phyloP scores from a whole-genome alignment of 2,888 invertebrate species.

The Papilio elwesi region DNA sequence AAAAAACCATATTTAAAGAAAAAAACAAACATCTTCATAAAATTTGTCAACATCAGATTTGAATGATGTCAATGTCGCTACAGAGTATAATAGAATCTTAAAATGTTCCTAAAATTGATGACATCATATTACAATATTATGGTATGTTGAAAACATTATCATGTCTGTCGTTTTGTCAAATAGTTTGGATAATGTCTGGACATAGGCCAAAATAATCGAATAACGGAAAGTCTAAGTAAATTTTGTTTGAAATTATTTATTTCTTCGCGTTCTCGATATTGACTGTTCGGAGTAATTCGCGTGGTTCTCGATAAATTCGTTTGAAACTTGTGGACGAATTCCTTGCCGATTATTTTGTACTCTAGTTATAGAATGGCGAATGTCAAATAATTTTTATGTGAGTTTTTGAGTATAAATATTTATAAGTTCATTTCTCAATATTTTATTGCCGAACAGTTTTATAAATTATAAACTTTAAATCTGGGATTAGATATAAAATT shows the following conservation, averaged over 20 bases:
- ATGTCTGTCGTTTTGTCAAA: conserved; percentile 41
- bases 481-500: conserved; percentile 16
- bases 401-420: background rate
- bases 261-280: conserved; percentile 56
- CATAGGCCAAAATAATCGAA: conserved; percentile 74
- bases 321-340: conserved; percentile 2
- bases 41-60: background rate
- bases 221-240: conserved; percentile 62
- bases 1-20: background rate
- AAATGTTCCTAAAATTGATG: background rate
- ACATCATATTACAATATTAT: conserved; percentile 18
- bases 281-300: conserved; percentile 58
- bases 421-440: background rate
- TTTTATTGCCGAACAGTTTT: conserved; percentile 11
- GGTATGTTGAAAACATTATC: conserved; percentile 10
- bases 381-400: background rate
- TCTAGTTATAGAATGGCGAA: too few relatives aligned
- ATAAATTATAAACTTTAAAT: conserved; percentile 6
- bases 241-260: conserved; percentile 61
- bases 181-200: conserved; percentile 64
- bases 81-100: background rate
- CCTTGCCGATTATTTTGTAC: background rate
- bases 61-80: conserved; percentile 15
- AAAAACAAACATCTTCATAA: background rate
- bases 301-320: conserved; percentile 55